Base-by-base conservation (phyloP, 2,113 vertebrate genomes). In the Noturus placidus region DNA sequence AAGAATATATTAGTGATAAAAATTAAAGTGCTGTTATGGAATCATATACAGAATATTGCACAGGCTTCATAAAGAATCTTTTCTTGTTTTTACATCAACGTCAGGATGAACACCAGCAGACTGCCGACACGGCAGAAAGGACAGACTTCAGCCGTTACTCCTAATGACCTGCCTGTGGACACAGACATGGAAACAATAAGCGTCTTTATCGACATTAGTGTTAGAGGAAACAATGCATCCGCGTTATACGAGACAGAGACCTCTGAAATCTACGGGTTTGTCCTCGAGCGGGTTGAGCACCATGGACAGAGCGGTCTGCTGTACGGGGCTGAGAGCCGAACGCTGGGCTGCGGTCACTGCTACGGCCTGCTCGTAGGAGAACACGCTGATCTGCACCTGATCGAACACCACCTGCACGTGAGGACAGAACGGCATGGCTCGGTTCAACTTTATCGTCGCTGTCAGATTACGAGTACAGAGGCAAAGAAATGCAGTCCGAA, bases 311-410 rank as follows among this genome's bases (percentile, higher is more conserved):
- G 95, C 96, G 0, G 87, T 94, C 85, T 33, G 92, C 91, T 96
- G 95, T 5, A 94, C 76, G 0, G 88, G 67, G 5, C 91, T 91
- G 85, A 96, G 89, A 61, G 83, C 90, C 6, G 79, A 3, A 4
- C 89, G 70, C 90, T 96, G 95, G 61, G 88, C 87, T 0, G 83
- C 13, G 0, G 95, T 96, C 52, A 96, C 92, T 10, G 93, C 94
- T 5, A 88, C 76, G 0, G 94, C 96, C 92, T 96, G 96, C 86
- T 95, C 94, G n/a, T 96, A 96, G 52, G 94, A 94, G 86, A 96
- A 96, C 93, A 94, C 90, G 65, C 91, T 88, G 52, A 96, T 94
- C 93, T 95, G 93, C 5, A 22, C 89, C 65, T 90, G 92, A 88
- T 90, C 59, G 81, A 96, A 95, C 74, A 94, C 93, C 52, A 96